A percentile compares a stretch with the other conserved stretches of the same genome.
Conservation (phyloP, 2,113 vertebrate species). For the Naja naja region DNA sequence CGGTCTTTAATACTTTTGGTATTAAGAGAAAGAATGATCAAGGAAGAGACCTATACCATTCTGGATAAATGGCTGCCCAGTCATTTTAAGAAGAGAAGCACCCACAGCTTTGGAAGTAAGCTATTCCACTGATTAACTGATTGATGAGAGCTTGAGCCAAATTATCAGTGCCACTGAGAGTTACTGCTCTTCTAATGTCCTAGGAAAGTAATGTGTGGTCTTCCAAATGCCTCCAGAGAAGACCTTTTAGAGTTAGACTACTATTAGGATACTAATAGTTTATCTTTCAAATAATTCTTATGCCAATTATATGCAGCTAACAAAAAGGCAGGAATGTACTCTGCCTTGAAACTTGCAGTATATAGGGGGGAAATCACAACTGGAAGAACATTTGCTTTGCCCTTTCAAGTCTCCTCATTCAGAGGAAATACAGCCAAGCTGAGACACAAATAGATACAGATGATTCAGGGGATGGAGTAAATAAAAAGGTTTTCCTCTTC, state of each 20-base stretch:
- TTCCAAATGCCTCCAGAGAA: conserved; percentile 12
- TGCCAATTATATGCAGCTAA: conserved; percentile 7
- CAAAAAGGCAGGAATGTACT: conserved; percentile 24
- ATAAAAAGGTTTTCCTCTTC: neutral
- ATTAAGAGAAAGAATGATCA: neutral
- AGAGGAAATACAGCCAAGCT: neutral
- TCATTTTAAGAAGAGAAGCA: neutral
- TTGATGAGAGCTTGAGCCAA: neutral
- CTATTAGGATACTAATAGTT: neutral
- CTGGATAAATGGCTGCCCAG: neutral
- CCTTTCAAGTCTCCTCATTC: neutral
- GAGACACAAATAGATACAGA: neutral
- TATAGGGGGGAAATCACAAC: neutral
- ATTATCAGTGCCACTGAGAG: conserved; percentile 36
- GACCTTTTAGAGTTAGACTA: conserved; percentile 40
- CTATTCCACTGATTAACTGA: neutral
- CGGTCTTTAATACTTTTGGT: too few species aligned
- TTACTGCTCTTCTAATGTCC: neutral
- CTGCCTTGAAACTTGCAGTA: neutral
- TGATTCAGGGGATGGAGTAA: neutral
- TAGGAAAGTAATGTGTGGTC: conserved; percentile 42
- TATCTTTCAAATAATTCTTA: conserved; percentile 43
- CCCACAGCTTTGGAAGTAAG: neutral
- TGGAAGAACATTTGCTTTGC: neutral
- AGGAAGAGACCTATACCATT: neutral